A percentile compares a stretch with the other conserved stretches of the same genome.
These are phyloP conservation scores for Corapipo altera DNA, from an alignment of 2,113 vertebrate species.

Conservation along the genomic window DNA sequence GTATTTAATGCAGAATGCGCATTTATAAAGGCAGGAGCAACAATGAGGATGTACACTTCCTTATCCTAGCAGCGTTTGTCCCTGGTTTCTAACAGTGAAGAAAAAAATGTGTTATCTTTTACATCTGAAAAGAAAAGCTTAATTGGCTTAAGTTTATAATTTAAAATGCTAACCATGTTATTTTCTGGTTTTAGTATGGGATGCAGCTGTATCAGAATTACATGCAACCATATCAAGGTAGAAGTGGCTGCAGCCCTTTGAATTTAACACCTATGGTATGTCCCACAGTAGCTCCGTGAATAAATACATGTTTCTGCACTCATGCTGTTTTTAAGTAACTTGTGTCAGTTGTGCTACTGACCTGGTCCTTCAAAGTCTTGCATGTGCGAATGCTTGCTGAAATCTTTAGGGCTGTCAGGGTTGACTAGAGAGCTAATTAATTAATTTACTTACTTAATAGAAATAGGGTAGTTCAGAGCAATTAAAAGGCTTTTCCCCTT, in stretches of 20 bases:
- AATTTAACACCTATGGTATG: constrained; percentile 90
- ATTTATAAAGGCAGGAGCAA: background rate
- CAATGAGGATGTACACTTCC: background rate
- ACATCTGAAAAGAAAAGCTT: background rate
- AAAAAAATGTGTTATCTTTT: background rate
- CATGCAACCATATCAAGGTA: constrained; percentile 85
- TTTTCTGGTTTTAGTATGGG: constrained; percentile 84
- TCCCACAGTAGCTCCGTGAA: constrained; percentile 21
- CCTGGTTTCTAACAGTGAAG: background rate
- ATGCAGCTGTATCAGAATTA: constrained; percentile 97
- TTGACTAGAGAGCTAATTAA: background rate
- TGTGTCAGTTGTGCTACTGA: background rate
- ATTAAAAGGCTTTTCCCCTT: background rate
- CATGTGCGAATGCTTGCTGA: background rate
- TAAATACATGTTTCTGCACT: background rate
- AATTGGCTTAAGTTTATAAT: background rate
- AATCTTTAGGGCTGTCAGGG: background rate
- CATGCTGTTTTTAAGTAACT: background rate
- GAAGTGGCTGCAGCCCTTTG: constrained; percentile 78
- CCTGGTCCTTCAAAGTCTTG: background rate
- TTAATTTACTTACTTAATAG: background rate
- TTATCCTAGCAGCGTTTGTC: background rate
- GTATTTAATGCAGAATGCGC: background rate
- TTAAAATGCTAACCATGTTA: constrained; percentile 31
- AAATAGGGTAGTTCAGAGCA: background rate